Percentiles rank a stretch among this genome's conserved stretches.
phyloP scores from a whole-genome alignment of 92 coral and sea anemone species.

The Porites lobata region DNA sequence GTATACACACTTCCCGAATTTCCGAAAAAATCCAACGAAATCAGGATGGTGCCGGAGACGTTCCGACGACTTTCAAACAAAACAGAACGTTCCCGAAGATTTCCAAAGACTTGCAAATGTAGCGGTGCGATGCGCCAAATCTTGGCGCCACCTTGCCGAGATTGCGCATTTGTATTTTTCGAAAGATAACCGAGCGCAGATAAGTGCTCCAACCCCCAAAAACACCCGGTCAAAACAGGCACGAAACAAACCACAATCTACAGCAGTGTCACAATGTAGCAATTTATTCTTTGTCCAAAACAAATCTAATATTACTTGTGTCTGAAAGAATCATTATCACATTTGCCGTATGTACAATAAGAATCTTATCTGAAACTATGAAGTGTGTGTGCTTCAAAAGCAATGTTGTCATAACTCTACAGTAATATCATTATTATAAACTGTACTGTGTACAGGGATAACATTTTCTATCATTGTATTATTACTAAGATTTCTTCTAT shows the following conservation, averaged over 20 bases:
- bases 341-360: constrained; percentile 50
- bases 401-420: constrained; percentile 43
- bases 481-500: constrained; percentile 30
- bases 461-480: constrained; percentile 24
- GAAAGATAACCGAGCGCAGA: too few species aligned
- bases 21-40: too few species aligned
- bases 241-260: not conserved
- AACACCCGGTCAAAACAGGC: too few species aligned
- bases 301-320: constrained; percentile 52
- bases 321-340: constrained; percentile 54
- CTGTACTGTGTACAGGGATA: constrained; percentile 52
- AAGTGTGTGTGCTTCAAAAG: constrained; percentile 60
- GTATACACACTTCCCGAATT: too few species aligned
- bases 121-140: too few species aligned
- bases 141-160: too few species aligned
- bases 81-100: too few species aligned
- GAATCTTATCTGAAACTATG: constrained; percentile 54
- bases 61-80: too few species aligned
- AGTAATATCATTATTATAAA: constrained; percentile 40
- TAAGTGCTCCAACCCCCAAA: too few species aligned
- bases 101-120: too few species aligned
- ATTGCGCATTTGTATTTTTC: too few species aligned
- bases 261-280: constrained; percentile 47
- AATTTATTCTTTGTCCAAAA: constrained; percentile 54
- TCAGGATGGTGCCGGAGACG: too few species aligned